These are phyloP conservation scores for Limosa lapponica DNA, from an alignment of 2,797 vertebrate genomes.

Conservation along the genomic window DNA sequence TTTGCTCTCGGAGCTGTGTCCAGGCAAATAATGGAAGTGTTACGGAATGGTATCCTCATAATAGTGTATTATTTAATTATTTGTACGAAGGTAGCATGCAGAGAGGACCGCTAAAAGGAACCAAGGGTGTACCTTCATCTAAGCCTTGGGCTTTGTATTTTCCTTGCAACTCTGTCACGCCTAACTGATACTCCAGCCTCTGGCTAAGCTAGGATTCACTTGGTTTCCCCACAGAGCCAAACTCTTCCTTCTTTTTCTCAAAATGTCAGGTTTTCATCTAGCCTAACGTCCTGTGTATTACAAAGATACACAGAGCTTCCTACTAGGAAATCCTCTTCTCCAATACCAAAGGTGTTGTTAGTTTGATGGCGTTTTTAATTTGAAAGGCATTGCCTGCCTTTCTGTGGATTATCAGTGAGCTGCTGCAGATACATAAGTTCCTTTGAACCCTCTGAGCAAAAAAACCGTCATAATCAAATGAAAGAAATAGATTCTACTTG, in stretches of 20 bases:
- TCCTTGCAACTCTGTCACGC: neutral
- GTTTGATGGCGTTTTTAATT: neutral
- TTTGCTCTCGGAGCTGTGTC: neutral
- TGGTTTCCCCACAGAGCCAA: neutral
- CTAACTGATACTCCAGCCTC: neutral
- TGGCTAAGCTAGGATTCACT: neutral
- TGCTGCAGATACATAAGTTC: neutral
- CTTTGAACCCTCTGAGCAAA: neutral
- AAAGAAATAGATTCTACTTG: neutral
- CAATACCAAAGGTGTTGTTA: neutral
- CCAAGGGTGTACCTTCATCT: neutral
- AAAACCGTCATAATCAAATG: neutral
- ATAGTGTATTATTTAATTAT: neutral
- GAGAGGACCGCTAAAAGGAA: neutral
- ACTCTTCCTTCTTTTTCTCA: neutral
- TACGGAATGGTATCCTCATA: neutral
- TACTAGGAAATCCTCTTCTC: neutral
- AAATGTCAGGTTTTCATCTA: neutral
- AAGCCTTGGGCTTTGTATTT: neutral
- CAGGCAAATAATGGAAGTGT: neutral
- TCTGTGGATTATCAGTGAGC: neutral
- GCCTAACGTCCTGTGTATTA: neutral
- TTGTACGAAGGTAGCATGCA: neutral
- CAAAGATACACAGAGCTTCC: neutral
- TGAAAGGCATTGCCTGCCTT: neutral